These are phyloP conservation scores for Trachymyrmex septentrionalis DNA, from an alignment of 1,140 invertebrate genomes.

Conservation along the genomic window DNA sequence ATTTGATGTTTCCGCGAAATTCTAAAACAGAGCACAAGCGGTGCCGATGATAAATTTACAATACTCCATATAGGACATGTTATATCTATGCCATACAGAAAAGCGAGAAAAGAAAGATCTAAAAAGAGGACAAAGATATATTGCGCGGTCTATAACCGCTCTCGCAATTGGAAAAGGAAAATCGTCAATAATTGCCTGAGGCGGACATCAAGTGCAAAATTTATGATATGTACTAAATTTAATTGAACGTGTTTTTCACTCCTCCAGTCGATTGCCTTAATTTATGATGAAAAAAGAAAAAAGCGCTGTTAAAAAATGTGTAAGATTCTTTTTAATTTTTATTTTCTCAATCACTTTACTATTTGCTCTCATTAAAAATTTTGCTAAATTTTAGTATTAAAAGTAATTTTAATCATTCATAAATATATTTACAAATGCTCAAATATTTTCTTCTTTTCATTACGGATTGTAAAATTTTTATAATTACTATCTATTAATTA, in stretches of 20 bases:
- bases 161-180: slow-evolving; percentile 4
- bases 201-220: slow-evolving; percentile 17
- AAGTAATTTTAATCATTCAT: not conserved
- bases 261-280: no score
- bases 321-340: not conserved
- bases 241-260: slow-evolving; percentile 20
- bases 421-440: not conserved
- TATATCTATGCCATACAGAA: not conserved
- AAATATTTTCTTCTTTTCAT: not conserved
- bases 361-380: not conserved
- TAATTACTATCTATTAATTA: not conserved
- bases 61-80: not conserved
- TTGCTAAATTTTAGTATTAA: not conserved
- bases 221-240: slow-evolving; percentile 34
- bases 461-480: not conserved
- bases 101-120: not conserved
- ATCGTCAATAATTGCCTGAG: slow-evolving; percentile 6
- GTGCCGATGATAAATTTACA: not conserved
- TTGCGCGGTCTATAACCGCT: not conserved
- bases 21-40: not conserved
- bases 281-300: slow-evolving; percentile 5
- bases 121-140: not conserved
- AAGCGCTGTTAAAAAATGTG: not conserved
- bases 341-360: not conserved
- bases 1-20: not conserved